Conservation (phyloP, 2,888 invertebrate genomes). For the Drosophila phalerata region DNA sequence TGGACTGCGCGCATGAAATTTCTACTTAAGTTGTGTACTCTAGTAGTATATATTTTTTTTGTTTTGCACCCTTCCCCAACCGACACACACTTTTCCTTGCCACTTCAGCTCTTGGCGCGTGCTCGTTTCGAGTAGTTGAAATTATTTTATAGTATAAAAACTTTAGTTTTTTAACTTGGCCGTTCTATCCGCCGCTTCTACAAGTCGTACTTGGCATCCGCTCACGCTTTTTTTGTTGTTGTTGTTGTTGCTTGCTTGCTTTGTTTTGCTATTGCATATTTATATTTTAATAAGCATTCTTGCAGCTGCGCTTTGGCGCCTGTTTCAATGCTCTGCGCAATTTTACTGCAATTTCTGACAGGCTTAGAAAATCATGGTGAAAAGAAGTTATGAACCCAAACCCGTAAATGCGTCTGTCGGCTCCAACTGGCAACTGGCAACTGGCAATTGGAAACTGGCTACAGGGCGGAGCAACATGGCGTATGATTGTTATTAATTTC, state of each 20-base stretch:
- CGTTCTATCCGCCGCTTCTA: conserved; percentile 24
- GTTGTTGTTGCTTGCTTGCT: not conserved
- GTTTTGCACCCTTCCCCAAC: conserved; percentile 7
- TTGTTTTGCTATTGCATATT: conserved; percentile 74
- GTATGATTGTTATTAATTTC: conserved; percentile 81
- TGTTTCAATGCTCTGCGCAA: conserved; percentile 62
- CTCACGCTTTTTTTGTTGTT: conserved; percentile 41
- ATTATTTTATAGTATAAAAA: conserved; percentile 81
- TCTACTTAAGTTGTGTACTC: conserved; percentile 70
- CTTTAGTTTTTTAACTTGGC: conserved; percentile 79
- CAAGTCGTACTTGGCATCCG: conserved; percentile 45
- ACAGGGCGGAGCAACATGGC: conserved; percentile 61
- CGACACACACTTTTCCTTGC: conserved; percentile 5
- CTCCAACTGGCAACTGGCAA: conserved; percentile 71
- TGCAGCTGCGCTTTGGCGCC: conserved; percentile 77
- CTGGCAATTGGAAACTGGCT: conserved; percentile 39
- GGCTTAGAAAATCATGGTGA: conserved; percentile 78
- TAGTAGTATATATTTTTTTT: conserved; percentile 32
- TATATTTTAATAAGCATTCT: conserved; percentile 80
- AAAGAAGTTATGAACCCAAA: conserved; percentile 71
- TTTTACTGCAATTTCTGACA: conserved; percentile 81
- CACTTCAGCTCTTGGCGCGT: conserved; percentile 59
- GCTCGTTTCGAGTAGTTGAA: conserved; percentile 78
- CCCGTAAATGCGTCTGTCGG: conserved; percentile 75
- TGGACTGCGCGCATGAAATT: conserved; percentile 75